Evolutionary conservation across 2,888 invertebrate genomes (phyloP).

Genomic region (Stenolophus ochropezus): DNA sequence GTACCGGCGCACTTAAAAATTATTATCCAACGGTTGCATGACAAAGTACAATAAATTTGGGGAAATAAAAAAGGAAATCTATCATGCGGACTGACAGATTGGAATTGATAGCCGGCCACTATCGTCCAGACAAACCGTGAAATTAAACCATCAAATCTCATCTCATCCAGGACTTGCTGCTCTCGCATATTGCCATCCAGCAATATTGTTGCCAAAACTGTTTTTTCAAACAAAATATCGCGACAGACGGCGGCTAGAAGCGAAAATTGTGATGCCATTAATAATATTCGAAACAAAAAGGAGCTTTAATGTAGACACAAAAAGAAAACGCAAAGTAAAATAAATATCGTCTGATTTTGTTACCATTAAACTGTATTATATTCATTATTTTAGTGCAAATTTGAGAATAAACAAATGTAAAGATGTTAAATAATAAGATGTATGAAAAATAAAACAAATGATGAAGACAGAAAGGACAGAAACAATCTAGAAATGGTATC

Average conservation of each 20-base stretch:
- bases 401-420: no score
- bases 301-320: no score
- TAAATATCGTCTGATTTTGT: no score
- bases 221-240: not conserved
- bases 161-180: conserved; percentile 1
- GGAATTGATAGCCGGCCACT: conserved; percentile 54
- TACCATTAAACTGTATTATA: no score
- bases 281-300: no score
- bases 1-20: conserved; percentile 57
- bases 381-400: no score
- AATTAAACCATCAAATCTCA: conserved; percentile 52
- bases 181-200: not conserved
- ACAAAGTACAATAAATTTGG: conserved; percentile 58
- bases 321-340: no score
- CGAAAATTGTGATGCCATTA: no score
- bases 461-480: no score
- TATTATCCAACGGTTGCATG: conserved; percentile 53
- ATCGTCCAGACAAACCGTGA: conserved; percentile 50
- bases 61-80: conserved; percentile 55
- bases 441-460: no score
- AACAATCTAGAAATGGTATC: no score
- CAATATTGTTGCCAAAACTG: not conserved
- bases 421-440: no score
- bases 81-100: conserved; percentile 57
- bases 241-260: not conserved